Conservation (phyloP, 1,140 invertebrate species). For the Vanessa atalanta region DNA sequence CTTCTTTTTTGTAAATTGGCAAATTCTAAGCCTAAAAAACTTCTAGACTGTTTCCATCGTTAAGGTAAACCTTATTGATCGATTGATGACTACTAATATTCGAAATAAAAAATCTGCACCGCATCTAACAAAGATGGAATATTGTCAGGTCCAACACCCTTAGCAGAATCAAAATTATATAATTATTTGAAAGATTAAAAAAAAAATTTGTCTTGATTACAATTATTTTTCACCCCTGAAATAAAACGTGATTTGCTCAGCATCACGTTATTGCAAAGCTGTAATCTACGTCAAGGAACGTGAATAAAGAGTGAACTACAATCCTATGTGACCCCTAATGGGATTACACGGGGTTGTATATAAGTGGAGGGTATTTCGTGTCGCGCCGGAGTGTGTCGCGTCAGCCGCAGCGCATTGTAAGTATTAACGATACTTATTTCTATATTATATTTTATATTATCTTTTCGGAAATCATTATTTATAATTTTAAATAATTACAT, state of each 20-base stretch:
- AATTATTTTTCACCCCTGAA: neutral
- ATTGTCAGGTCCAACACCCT: too few relatives aligned
- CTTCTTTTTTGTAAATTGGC: too few relatives aligned
- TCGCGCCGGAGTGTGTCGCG: constrained; percentile 58
- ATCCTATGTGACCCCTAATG: constrained; percentile 44
- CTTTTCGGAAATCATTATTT: too few relatives aligned
- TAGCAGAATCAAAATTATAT: too few relatives aligned
- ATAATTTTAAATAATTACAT: too few relatives aligned
- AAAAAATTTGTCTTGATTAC: neutral
- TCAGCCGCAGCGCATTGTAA: constrained; percentile 65
- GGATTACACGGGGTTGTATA: constrained; percentile 53
- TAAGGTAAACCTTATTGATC: too few relatives aligned
- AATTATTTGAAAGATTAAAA: too few relatives aligned
- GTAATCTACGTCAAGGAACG: constrained; percentile 8
- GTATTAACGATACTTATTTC: constrained; percentile 34
- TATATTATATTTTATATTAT: neutral
- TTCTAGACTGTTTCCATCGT: too few relatives aligned
- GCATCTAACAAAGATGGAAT: too few relatives aligned
- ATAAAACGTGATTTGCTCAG: constrained; percentile 9
- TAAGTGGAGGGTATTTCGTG: constrained; percentile 31
- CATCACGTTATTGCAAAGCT: constrained; percentile 23
- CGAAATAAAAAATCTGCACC: too few relatives aligned
- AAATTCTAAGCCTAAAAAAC: too few relatives aligned
- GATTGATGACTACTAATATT: too few relatives aligned
- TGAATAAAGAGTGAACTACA: constrained; percentile 20